These are phyloP conservation scores for Pituophis catenifer DNA, from an alignment of 2,113 vertebrate species.

Conservation along the genomic window DNA sequence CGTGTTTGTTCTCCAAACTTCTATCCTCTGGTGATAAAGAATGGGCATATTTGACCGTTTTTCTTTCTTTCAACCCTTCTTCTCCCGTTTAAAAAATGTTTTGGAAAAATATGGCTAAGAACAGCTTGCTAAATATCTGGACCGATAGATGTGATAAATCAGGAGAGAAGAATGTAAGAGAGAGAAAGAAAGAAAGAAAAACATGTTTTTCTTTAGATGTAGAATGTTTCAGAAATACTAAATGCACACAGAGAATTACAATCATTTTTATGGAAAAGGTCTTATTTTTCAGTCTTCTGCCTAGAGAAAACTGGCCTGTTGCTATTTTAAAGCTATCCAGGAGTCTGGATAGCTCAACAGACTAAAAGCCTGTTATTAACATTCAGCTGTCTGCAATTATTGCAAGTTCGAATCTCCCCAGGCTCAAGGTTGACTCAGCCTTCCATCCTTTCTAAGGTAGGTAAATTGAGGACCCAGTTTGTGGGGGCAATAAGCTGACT, in stretches of 20 bases:
- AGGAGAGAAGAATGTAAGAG: conserved; percentile 3
- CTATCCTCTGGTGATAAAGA: conserved; percentile 3
- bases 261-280: background rate
- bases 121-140: conserved; percentile 42
- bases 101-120: conserved; percentile 30
- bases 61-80: background rate
- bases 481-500: too few species aligned
- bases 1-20: conserved; percentile 39
- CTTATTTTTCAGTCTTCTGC: background rate
- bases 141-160: conserved; percentile 46
- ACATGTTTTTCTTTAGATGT: conserved; percentile 15
- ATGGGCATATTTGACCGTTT: background rate
- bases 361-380: too few species aligned
- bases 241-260: background rate
- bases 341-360: too few species aligned
- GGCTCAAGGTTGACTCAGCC: too few species aligned
- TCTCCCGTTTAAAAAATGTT: conserved; percentile 18
- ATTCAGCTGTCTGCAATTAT: too few species aligned
- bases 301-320: background rate
- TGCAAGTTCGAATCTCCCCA: too few species aligned
- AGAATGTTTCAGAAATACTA: conserved; percentile 1
- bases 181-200: background rate
- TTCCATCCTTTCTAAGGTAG: too few species aligned
- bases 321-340: background rate
- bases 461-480: too few species aligned